Conservation (phyloP, 2,888 invertebrate genomes). For the Parascotia fuliginaria region DNA sequence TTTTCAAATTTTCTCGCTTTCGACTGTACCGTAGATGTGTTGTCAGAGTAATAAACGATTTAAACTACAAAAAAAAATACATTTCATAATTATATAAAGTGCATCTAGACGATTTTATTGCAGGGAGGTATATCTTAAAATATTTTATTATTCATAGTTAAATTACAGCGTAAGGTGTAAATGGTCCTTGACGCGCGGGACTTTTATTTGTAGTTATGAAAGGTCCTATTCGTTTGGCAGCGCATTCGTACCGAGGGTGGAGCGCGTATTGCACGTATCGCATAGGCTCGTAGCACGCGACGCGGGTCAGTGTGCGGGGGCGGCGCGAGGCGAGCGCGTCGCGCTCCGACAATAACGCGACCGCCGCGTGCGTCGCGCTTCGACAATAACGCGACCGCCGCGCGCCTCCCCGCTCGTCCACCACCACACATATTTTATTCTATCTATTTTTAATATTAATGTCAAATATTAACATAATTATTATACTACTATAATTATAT, state of each 20-base stretch:
- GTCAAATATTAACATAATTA: slow-evolving; percentile 85
- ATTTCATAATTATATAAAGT: slow-evolving; percentile 81
- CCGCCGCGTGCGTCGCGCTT: slow-evolving; percentile 25
- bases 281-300: slow-evolving; percentile 5
- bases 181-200: slow-evolving; percentile 70
- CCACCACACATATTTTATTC: slow-evolving; percentile 83
- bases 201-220: slow-evolving; percentile 63
- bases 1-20: slow-evolving; percentile 86
- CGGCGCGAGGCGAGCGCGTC: slow-evolving; percentile 23
- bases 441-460: slow-evolving; percentile 85
- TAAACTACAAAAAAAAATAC: slow-evolving; percentile 81
- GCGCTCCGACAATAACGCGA: slow-evolving; percentile 63
- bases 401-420: slow-evolving; percentile 80
- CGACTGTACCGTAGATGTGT: slow-evolving; percentile 86
- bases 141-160: slow-evolving; percentile 83
- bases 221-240: slow-evolving; percentile 55
- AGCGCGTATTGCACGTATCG: slow-evolving; percentile 35
- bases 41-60: slow-evolving; percentile 81
- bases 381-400: slow-evolving; percentile 69
- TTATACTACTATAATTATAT: slow-evolving; percentile 79
- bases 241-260: slow-evolving; percentile 44
- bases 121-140: slow-evolving; percentile 83
- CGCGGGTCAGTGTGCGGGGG: slow-evolving; percentile 9
- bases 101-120: slow-evolving; percentile 82
- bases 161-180: slow-evolving; percentile 79